These are phyloP conservation scores for Passer domesticus DNA, from an alignment of 2,113 vertebrate genomes.

Conservation along the genomic window DNA sequence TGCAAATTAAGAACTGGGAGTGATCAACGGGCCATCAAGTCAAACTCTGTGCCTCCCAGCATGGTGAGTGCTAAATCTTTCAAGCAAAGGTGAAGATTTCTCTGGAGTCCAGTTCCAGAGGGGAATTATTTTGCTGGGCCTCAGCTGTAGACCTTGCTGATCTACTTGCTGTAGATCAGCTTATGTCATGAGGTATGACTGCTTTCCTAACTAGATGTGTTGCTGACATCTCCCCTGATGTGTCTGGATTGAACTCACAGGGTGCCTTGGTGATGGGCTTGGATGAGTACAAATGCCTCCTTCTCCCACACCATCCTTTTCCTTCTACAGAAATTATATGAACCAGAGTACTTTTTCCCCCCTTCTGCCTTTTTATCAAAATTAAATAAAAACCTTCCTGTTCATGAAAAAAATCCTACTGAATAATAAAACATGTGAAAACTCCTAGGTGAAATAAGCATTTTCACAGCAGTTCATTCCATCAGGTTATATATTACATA, in stretches of 20 bases:
- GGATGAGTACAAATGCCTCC: neutral
- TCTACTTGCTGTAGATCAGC: neutral
- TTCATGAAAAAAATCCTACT: slow-evolving; percentile 27
- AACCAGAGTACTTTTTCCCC: neutral
- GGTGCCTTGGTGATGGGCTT: neutral
- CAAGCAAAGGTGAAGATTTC: neutral
- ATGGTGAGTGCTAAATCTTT: neutral
- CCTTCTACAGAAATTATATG: neutral
- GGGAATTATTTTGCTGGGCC: neutral
- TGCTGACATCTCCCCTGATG: neutral
- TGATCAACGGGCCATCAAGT: neutral
- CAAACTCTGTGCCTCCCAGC: neutral
- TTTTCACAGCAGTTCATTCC: slow-evolving; percentile 29
- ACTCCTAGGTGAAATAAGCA: slow-evolving; percentile 10
- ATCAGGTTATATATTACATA: neutral
- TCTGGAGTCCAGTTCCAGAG: neutral
- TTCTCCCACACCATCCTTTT: neutral
- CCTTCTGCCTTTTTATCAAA: neutral
- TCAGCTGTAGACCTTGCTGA: neutral
- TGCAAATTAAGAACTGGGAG: neutral
- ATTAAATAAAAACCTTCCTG: neutral
- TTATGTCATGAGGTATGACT: neutral
- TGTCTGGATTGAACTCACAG: neutral
- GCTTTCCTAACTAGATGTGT: neutral
- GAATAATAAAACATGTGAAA: slow-evolving; percentile 60